phyloP scores from a whole-genome alignment of 2,797 vertebrate species.

The Mallotus villosus region DNA sequence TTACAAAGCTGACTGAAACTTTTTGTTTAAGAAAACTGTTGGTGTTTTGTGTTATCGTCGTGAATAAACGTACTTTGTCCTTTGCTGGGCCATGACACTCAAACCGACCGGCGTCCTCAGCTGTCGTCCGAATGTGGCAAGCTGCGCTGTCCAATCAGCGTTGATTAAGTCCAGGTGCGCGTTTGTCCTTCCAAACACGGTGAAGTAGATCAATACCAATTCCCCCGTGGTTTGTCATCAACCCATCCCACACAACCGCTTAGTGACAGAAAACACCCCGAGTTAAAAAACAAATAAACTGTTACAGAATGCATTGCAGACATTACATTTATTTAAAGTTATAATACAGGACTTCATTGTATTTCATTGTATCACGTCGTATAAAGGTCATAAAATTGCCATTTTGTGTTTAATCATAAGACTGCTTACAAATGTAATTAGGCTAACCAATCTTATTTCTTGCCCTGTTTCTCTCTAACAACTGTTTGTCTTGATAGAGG shows the following conservation, averaged over 20 bases:
- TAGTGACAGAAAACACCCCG: too few species aligned
- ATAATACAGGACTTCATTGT: too few species aligned
- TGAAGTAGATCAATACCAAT: conserved; percentile 48
- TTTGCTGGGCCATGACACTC: not conserved
- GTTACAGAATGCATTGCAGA: not conserved
- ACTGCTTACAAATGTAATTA: conserved; percentile 62
- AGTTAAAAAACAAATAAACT: not conserved
- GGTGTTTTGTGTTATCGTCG: not conserved
- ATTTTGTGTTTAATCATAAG: not conserved
- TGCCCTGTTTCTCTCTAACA: conserved; percentile 66
- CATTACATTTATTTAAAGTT: too few species aligned
- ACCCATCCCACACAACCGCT: not conserved
- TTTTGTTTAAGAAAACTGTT: not conserved
- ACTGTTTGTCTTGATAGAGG: conserved; percentile 66
- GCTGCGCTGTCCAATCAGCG: conserved; percentile 65
- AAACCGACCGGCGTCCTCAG: conserved; percentile 42
- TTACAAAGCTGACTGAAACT: conserved; percentile 28
- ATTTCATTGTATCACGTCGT: too few species aligned
- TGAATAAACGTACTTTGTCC: conserved; percentile 14
- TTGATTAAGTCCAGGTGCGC: conserved; percentile 70
- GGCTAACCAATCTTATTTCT: conserved; percentile 61
- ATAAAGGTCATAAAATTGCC: too few species aligned
- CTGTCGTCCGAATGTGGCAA: conserved; percentile 52
- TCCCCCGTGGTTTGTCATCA: conserved; percentile 20
- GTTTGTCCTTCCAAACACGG: conserved; percentile 66